These are phyloP conservation scores for Araneus ventricosus DNA, from an alignment of 1,140 invertebrate genomes.

Conservation along the genomic window DNA sequence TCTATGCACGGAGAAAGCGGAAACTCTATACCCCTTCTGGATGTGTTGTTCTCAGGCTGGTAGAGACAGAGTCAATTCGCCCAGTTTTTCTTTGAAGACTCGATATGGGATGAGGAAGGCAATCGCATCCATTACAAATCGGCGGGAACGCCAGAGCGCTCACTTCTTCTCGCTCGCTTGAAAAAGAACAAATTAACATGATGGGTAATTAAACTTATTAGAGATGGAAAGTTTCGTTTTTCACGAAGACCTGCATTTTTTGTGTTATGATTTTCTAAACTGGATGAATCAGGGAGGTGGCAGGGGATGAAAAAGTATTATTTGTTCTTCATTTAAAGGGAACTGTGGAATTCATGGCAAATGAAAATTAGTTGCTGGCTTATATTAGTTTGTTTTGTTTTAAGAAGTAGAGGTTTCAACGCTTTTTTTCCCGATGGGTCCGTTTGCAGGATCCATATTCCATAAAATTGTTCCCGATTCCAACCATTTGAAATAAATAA, in stretches of 20 bases:
- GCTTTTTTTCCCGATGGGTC: no score
- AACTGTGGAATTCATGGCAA: no score
- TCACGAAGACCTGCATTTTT: background rate
- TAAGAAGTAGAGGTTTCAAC: no score
- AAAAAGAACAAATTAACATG: background rate
- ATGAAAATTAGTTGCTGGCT: no score
- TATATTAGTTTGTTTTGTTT: no score
- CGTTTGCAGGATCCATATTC: no score
- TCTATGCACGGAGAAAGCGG: slow-evolving; percentile 61
- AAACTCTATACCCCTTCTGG: slow-evolving; percentile 66
- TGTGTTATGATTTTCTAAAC: background rate
- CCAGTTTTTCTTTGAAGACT: slow-evolving; percentile 39
- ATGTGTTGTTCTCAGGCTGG: slow-evolving; percentile 38
- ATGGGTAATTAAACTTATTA: background rate
- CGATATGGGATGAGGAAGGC: slow-evolving; percentile 37
- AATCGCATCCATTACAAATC: background rate
- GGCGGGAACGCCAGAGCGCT: background rate
- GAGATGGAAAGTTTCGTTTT: background rate
- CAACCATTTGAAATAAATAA: no score
- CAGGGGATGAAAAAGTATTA: no score
- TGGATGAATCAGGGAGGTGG: background rate
- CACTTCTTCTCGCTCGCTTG: background rate
- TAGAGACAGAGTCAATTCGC: background rate
- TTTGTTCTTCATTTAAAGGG: no score
- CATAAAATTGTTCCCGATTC: no score